Conservation (phyloP, 2,888 invertebrate species). For the Tipula confusa region DNA sequence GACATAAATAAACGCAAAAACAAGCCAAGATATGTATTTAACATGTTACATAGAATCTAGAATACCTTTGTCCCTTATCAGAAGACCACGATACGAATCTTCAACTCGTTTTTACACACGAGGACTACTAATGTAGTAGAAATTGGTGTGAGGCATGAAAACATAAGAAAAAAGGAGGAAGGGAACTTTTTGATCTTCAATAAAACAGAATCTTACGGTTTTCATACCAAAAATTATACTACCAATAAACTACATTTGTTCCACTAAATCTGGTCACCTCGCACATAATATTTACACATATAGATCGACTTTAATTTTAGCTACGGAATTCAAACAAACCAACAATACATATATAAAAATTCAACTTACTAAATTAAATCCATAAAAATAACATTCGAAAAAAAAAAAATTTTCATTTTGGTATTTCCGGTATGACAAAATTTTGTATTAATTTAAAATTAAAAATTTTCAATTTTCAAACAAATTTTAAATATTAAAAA, state of each 20-base stretch:
- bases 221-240: not conserved
- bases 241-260: not conserved
- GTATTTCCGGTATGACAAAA: conserved; percentile 29
- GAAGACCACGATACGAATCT: too few species aligned
- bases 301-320: not conserved
- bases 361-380: not conserved
- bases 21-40: too few species aligned
- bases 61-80: too few species aligned
- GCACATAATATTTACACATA: not conserved
- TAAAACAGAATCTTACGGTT: too few species aligned
- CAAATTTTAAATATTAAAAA: not conserved
- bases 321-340: not conserved
- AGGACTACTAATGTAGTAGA: too few species aligned
- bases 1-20: too few species aligned
- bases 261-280: not conserved
- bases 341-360: not conserved
- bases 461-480: not conserved
- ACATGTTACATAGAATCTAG: too few species aligned
- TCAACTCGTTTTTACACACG: too few species aligned
- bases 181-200: too few species aligned
- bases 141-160: too few species aligned
- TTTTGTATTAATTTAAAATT: conserved; percentile 3
- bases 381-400: not conserved
- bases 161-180: too few species aligned
- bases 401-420: conserved; percentile 20